phyloP scores from a whole-genome alignment of 2,797 vertebrate genomes.

The Avahi laniger region DNA sequence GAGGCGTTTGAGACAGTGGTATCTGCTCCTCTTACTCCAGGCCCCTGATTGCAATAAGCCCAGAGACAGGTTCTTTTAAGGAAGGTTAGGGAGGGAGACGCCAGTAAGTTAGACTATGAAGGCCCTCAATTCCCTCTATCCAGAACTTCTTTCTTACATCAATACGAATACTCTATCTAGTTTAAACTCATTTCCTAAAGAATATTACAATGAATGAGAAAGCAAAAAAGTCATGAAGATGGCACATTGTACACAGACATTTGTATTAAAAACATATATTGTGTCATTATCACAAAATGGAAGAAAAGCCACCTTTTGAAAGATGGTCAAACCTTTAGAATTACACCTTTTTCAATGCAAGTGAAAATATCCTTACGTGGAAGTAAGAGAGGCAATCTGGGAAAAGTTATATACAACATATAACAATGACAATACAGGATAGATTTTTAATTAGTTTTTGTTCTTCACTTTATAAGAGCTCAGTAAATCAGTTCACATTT shows the following conservation, averaged over 20 bases:
- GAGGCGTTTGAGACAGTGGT: not conserved
- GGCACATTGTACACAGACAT: not conserved
- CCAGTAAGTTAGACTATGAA: not conserved
- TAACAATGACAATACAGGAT: not conserved
- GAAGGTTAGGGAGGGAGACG: not conserved
- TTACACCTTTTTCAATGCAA: not conserved
- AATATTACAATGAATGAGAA: not conserved
- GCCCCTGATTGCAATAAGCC: not conserved
- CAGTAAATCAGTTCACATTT: not conserved
- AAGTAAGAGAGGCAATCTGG: not conserved
- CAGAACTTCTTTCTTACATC: constrained; percentile 39
- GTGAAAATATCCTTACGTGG: not conserved
- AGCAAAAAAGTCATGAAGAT: not conserved
- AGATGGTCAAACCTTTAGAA: not conserved
- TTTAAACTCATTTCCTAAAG: not conserved
- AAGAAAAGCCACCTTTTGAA: not conserved
- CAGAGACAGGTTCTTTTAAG: not conserved
- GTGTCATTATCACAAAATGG: not conserved
- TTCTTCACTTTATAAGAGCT: constrained; percentile 5
- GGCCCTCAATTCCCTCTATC: not conserved
- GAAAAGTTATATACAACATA: not conserved
- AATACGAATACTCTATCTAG: not conserved
- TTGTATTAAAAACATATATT: not conserved
- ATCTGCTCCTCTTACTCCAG: not conserved
- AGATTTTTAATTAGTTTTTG: not conserved